Base-by-base conservation (phyloP, 2,888 invertebrate genomes). In the Xanthorhoe spadicearia region DNA sequence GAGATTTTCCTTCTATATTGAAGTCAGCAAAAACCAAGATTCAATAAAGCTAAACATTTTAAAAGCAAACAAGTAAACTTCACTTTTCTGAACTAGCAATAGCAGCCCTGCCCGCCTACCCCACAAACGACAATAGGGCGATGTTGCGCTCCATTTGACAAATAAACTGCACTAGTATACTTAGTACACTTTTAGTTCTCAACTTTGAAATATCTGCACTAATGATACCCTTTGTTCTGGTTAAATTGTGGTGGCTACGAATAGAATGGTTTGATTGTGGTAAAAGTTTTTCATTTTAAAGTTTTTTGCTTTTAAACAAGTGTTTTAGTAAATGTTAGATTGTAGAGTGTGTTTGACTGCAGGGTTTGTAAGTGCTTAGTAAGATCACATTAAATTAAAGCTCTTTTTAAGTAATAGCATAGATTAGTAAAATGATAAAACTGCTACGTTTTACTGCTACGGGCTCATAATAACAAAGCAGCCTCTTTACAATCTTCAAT, bases 111-210 rank as follows among this genome's bases (percentile, higher is more conserved):
- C 64, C 73, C 68, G 67, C 54, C 66, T 59, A 70, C 71, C 77
- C 73, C 82, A 73, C 74, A 69, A 71, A 66, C 75, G 74, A 85
- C 84, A 86, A 84, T 82, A 75, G 82, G 79, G 83, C 81, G 80
- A 82, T 83, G 83, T 84, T 80, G 82, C 82, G 85, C 84, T 85
- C 84, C 84, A 86, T 89, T 88, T 88, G 83, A 88, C 83, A 85
- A 86, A 87, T 86, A 85, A 87, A 89, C 86, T 83, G 82, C 79
- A 78, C 76, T 81, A 74, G 76, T 75, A 75, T 76, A 77, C 74
- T 81, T 74, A 74, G 64, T 60, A 35, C 69, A 65, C 63, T 70
- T 58, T 62, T 68, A 62, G 63, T 72, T 73, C 60, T 50, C 51
- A 64, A 71, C 60, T 76, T 73, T 74, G 65, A 73, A 74, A 73